Percentiles rank a stretch among this genome's conserved stretches.
Conservation (phyloP, 2,113 vertebrate species). For the Monopterus albus region DNA sequence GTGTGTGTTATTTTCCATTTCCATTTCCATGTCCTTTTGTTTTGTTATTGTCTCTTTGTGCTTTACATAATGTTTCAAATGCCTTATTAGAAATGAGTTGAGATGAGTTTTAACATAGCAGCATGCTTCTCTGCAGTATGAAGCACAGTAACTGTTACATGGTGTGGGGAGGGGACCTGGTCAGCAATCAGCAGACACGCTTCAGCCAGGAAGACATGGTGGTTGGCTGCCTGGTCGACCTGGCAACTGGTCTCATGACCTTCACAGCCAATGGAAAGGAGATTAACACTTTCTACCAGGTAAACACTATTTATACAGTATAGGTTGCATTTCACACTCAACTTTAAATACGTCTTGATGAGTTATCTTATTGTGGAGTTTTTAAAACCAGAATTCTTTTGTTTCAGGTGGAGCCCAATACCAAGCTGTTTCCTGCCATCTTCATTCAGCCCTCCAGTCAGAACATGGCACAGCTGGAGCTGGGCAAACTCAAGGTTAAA, state of each 20-base stretch:
- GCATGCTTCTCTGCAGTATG: constrained; percentile 80
- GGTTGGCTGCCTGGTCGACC: constrained; percentile 92
- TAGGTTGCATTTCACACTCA: neutral
- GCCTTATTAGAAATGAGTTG: neutral
- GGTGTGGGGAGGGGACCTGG: constrained; percentile 94
- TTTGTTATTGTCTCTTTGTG: neutral
- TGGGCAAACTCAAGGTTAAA: constrained; percentile 94
- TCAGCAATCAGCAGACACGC: constrained; percentile 88
- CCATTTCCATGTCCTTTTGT: too few relatives aligned
- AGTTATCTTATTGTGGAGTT: neutral
- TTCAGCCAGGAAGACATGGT: constrained; percentile 92
- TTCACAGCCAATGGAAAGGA: constrained; percentile 95
- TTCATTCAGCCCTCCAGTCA: constrained; percentile 89
- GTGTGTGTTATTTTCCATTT: neutral
- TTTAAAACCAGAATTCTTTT: neutral
- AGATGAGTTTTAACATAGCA: neutral
- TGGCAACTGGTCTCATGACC: constrained; percentile 95
- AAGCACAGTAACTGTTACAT: constrained; percentile 96
- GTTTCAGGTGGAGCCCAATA: constrained; percentile 94
- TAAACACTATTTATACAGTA: constrained; percentile 34
- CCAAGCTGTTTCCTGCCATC: constrained; percentile 93
- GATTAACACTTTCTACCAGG: constrained; percentile 97
- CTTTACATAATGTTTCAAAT: neutral
- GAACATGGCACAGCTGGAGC: constrained; percentile 91
- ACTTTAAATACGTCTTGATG: neutral